Percentiles rank a stretch among this genome's conserved stretches.
These are phyloP conservation scores for Ectemnius cavifrons DNA, from an alignment of 2,888 invertebrate genomes.

Conservation along the genomic window DNA sequence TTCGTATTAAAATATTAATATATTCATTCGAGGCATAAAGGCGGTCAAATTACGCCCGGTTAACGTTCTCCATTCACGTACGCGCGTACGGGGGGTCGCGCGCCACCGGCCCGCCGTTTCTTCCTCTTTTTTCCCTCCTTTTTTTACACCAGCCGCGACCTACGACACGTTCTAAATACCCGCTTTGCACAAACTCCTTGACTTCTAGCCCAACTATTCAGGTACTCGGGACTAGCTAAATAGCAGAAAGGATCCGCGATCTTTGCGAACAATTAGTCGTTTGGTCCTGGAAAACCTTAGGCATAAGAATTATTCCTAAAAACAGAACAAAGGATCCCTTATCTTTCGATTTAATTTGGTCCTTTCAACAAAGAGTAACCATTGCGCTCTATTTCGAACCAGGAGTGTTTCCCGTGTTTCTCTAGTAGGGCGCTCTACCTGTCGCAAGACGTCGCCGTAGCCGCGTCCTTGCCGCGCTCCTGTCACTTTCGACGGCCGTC, in stretches of 20 bases:
- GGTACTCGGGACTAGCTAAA: no score
- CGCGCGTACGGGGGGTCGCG: constrained; percentile 51
- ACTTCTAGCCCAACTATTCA: constrained; percentile 7
- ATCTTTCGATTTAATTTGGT: constrained; percentile 1
- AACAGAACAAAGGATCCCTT: no score
- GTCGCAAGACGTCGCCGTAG: constrained; percentile 1
- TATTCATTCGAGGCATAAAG: constrained; percentile 75
- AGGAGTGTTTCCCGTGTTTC: constrained; percentile 9
- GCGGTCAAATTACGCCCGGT: constrained; percentile 73
- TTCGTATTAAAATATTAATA: constrained; percentile 77
- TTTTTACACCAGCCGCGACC: constrained; percentile 69
- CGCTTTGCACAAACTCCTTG: constrained; percentile 58
- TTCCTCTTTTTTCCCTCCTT: constrained; percentile 37
- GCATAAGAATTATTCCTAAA: no score
- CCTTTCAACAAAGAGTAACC: neutral
- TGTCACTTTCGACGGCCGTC: constrained; percentile 15
- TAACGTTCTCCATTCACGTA: constrained; percentile 71
- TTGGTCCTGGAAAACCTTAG: no score
- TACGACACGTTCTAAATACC: constrained; percentile 71
- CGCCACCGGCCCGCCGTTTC: constrained; percentile 24
- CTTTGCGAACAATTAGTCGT: no score
- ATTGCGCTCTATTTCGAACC: constrained; percentile 13
- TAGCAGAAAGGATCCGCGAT: no score
- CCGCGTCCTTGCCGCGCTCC: constrained; percentile 6
- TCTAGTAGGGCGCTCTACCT: neutral